phyloP scores from a whole-genome alignment of 2,113 vertebrate genomes.

The Dicrurus megarhynchus region DNA sequence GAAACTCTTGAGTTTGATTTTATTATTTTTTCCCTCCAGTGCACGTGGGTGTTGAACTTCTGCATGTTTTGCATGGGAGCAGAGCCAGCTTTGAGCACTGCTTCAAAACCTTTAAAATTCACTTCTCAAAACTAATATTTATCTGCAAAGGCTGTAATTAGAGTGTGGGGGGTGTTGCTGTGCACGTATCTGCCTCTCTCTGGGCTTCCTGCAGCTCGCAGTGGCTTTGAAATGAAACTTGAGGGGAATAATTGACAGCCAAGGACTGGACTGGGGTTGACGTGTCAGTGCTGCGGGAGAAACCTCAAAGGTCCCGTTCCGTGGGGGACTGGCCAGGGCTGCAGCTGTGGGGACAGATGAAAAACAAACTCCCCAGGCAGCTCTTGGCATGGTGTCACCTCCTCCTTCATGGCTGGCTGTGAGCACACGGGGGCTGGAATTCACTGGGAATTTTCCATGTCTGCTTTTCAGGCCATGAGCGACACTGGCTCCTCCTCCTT shows the following conservation, averaged over 20 bases:
- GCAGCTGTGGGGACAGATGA: background rate
- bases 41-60: background rate
- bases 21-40: background rate
- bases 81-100: background rate
- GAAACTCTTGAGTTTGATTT: background rate
- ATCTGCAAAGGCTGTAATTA: background rate
- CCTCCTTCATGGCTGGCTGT: background rate
- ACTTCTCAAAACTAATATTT: background rate
- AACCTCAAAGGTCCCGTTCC: background rate
- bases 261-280: background rate
- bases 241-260: background rate
- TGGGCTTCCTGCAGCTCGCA: background rate
- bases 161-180: background rate
- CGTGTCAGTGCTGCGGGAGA: background rate
- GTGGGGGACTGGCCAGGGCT: background rate
- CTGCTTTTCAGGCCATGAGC: background rate
- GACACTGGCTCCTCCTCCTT: accelerated
- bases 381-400: background rate
- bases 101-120: background rate
- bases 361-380: background rate
- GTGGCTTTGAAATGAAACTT: background rate
- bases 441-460: background rate
- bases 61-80: background rate
- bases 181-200: background rate
- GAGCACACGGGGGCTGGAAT: background rate